phyloP scores from a whole-genome alignment of 2,113 vertebrate genomes.

The Sigmodon hispidus region DNA sequence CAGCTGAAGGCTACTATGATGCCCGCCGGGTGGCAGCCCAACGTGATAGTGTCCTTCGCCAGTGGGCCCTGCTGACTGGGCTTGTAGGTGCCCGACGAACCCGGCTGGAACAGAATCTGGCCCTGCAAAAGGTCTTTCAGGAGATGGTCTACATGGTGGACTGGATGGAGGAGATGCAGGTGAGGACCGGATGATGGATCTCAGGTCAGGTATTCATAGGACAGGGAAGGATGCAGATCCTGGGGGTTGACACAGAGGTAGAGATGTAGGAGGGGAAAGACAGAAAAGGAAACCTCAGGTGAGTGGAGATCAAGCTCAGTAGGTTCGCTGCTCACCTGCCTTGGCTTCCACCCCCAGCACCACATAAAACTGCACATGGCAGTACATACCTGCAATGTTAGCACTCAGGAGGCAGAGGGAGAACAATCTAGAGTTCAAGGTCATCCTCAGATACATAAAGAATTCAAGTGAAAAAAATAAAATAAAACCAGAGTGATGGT shows the following conservation, averaged over 20 bases:
- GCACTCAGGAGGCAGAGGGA: background rate
- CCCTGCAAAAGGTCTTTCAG: constrained; percentile 96
- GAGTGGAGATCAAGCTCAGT: background rate
- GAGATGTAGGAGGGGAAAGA: background rate
- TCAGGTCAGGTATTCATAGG: accelerated
- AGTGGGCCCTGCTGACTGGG: constrained; percentile 94
- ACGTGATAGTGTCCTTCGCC: constrained; percentile 95
- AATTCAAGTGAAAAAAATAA: too few relatives aligned
- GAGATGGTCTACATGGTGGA: constrained; percentile 99
- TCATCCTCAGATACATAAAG: background rate
- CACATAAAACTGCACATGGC: background rate
- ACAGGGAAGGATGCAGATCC: accelerated
- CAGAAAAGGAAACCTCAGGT: background rate
- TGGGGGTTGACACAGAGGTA: background rate
- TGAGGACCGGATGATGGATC: background rate
- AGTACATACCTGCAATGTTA: background rate
- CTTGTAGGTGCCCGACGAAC: constrained; percentile 89
- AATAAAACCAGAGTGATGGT: background rate
- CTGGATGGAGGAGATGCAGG: constrained; percentile 99
- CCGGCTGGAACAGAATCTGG: constrained; percentile 94
- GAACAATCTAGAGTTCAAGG: background rate
- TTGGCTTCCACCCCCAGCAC: too few relatives aligned
- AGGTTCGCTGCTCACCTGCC: too few relatives aligned
- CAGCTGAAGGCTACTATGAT: constrained; percentile 94
- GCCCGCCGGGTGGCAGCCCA: constrained; percentile 90